These are phyloP conservation scores for Tringa solitaria DNA, from an alignment of 2,113 vertebrate genomes.

Conservation along the genomic window DNA sequence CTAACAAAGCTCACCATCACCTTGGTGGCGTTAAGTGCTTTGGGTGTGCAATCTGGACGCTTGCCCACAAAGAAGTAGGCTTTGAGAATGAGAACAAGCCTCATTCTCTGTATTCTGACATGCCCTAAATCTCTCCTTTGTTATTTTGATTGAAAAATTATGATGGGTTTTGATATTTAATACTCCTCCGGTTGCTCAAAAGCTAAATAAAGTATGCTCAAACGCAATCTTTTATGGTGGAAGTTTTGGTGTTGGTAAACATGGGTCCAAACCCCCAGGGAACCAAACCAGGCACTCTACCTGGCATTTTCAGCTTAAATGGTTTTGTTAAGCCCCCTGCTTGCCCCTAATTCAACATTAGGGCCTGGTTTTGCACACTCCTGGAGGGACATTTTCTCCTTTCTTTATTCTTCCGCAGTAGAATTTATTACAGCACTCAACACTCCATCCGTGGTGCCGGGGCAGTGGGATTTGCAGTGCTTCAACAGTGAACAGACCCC, in stretches of 20 bases:
- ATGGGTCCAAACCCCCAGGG: background rate
- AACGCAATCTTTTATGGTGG: background rate
- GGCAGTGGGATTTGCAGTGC: background rate
- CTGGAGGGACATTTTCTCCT: background rate
- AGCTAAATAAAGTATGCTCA: background rate
- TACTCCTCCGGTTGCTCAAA: background rate
- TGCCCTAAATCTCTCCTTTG: background rate
- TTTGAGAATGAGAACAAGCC: background rate
- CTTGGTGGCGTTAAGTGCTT: background rate
- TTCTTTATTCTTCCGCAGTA: background rate
- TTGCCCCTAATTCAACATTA: background rate
- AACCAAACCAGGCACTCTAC: background rate
- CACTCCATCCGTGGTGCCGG: background rate
- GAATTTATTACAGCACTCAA: background rate
- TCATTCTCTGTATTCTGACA: background rate
- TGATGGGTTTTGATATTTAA: background rate
- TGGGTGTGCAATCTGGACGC: background rate
- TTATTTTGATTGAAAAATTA: background rate
- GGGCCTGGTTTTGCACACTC: background rate
- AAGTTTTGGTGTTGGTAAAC: background rate
- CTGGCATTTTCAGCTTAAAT: background rate
- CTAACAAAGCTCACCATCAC: background rate
- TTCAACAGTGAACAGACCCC: background rate
- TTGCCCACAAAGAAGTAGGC: background rate
- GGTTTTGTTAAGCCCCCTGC: background rate